Conservation (phyloP, 2,888 invertebrate genomes). For the Incurvaria masculella region DNA sequence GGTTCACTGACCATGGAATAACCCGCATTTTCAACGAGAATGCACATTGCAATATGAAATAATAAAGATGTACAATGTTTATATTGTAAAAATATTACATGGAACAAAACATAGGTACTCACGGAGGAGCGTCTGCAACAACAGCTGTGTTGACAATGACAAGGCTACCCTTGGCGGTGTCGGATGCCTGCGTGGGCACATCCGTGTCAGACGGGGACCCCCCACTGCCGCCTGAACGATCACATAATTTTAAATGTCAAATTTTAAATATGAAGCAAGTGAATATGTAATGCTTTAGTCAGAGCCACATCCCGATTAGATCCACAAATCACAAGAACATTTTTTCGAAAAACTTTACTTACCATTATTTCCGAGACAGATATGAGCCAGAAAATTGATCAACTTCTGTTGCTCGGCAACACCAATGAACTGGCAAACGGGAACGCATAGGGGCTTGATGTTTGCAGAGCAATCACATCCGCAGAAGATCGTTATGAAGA, state of each 20-base stretch:
- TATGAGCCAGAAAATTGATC: constrained; percentile 31
- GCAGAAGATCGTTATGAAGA: constrained; percentile 45
- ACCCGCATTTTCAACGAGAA: too few species aligned
- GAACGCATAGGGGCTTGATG: constrained; percentile 35
- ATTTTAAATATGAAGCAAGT: too few species aligned
- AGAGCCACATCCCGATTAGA: too few species aligned
- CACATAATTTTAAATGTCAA: too few species aligned
- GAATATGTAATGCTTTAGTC: too few species aligned
- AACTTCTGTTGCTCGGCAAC: constrained; percentile 41
- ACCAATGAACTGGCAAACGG: constrained; percentile 44
- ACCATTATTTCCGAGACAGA: constrained; percentile 38
- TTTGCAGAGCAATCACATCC: constrained; percentile 39
- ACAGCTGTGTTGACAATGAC: constrained; percentile 2
- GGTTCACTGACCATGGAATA: too few species aligned
- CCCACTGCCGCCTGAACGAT: neutral
- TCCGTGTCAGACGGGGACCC: constrained; percentile 36
- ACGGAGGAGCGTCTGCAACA: constrained; percentile 1
- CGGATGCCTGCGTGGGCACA: constrained; percentile 42
- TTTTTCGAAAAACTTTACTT: constrained; percentile 13
- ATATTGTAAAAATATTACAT: constrained; percentile 4
- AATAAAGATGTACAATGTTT: constrained; percentile 1
- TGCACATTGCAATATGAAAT: too few species aligned
- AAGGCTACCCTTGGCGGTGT: constrained; percentile 29
- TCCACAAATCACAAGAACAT: too few species aligned
- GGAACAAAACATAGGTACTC: constrained; percentile 4